Evolutionary conservation across 2,797 vertebrate species (phyloP), one percentile per base, ranked within the genome.

Genomic region (Borostomias antarcticus): DNA sequence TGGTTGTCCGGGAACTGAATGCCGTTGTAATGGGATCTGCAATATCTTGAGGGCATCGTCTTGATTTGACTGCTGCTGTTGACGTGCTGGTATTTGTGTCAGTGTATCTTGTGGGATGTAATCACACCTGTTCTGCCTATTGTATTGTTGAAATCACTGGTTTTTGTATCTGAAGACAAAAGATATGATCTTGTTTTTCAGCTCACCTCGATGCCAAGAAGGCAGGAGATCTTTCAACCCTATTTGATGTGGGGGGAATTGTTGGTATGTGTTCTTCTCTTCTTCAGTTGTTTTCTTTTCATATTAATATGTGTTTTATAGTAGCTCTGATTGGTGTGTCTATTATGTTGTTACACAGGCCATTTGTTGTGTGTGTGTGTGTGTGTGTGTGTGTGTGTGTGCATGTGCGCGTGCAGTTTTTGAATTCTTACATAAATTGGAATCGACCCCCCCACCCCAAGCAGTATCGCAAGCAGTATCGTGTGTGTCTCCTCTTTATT

Each of bases 181-280:
- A 28, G 3, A 17, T 7, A 37, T 45, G 23, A 26, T 23, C 15
- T 7, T 33, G 56, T 60, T 33, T 47, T 28, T 19, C 81, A 98
- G 96, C 94, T 88, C 94, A 95, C 74, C 93, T 98, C 0, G 76
- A 92, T 60, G 92, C 96, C 58, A 96, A 95, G 86, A 89, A 90
- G 66, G 95, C 97, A 0, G 97, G 96, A 9, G 92, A 98, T 81
- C 90, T 98, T 17, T 98, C 96, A 1, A 98, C 97, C 0, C 91
- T 98, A 70, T 98, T 98, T 33, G 97, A 98, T 2, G 96, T 92
- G 0, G 97, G 97, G 7, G 97, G 97, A 69, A 98, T 98, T 69
- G 82, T 97, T 57, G 96, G 96, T 98, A 78, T 0, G 90, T 84
- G n/a, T n/a, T n/a, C n/a, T n/a, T n/a, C n/a, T n/a, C n/a, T n/a